Evolutionary conservation across 2,113 vertebrate species (phyloP).

Genomic region (Casuarius casuarius): DNA sequence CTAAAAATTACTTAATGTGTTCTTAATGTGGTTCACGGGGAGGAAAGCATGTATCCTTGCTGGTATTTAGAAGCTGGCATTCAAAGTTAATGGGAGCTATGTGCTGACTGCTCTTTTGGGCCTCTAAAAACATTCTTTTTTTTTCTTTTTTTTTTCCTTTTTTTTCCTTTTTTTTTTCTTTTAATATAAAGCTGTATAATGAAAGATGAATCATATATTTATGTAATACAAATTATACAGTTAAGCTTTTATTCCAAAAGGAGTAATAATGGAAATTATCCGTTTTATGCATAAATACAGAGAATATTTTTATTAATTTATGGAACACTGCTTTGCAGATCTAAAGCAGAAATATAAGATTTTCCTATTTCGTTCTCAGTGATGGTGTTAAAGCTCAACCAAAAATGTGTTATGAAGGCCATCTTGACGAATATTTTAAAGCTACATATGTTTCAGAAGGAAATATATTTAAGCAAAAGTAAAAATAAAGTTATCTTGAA

Average conservation of each 20-base stretch:
- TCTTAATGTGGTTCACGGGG: background rate
- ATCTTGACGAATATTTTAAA: background rate
- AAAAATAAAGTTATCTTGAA: background rate
- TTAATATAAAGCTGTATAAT: constrained; percentile 15
- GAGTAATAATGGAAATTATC: background rate
- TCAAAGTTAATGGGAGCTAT: background rate
- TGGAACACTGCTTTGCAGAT: background rate
- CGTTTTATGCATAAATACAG: background rate
- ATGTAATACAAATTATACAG: background rate
- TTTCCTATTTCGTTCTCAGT: background rate
- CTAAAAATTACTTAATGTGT: background rate
- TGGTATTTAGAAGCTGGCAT: background rate
- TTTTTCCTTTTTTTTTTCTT: background rate
- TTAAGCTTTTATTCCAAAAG: background rate
- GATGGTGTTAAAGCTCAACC: background rate
- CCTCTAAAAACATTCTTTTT: constrained; percentile 1
- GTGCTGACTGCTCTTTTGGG: background rate
- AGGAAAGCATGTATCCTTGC: background rate
- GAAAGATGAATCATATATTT: constrained; percentile 10
- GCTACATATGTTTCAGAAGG: background rate
- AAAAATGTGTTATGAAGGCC: background rate
- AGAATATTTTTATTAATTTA: background rate
- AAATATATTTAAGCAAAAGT: background rate
- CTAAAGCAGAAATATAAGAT: background rate
- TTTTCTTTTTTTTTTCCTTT: background rate